Evolutionary conservation across 2,113 vertebrate species (phyloP), one percentile per base, ranked within the genome.

Genomic region (Myodes glareolus): DNA sequence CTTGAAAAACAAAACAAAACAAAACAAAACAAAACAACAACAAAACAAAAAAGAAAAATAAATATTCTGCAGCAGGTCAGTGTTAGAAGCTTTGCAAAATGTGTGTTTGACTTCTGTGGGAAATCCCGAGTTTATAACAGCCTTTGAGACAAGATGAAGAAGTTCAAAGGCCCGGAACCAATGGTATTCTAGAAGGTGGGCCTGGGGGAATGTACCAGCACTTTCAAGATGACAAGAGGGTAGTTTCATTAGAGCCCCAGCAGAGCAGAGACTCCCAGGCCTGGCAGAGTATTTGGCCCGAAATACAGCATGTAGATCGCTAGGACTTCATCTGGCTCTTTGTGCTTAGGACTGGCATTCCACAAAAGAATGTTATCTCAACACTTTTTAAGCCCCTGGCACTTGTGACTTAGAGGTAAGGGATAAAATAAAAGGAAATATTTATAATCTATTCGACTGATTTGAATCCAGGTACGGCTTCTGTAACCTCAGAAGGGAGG

Each of bases 11-110:
- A 52, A 52, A 52, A 50, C 7, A 50, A 52, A 52, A 52, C 2
- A 52, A 52, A 12, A 5, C 9, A 50, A 12, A 52, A 52, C 50
- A 12, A 52, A 52, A 52, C 50, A 47, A 47, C 45, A 47, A 47
- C 45, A 47, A 47, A 47, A 52, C 50, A 52, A 52, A 52, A 52
- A 52, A 52, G 50, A 52, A 52, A 52, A 52, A 52, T 52, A 52
- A 14, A 33, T 17, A 39, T n/a, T 17, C 50, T 84, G 31, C 52
- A 42, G 39, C 33, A 63, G 19, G 36, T 27, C 50, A 92, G 5
- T 27, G 75, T 81, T 85, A 93, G 3, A 25, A 68, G 82, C 29
- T 97, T 94, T 86, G 68, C 75, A 94, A 94, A 55, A 55, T 42
- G 39, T 25, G 1, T 9, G 39, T 95, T 45, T 94, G n/a, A 39